Percentiles rank a stretch among this genome's conserved stretches.
phyloP scores from a whole-genome alignment of 2,113 vertebrate species.

The Muntiacus muntjak region DNA sequence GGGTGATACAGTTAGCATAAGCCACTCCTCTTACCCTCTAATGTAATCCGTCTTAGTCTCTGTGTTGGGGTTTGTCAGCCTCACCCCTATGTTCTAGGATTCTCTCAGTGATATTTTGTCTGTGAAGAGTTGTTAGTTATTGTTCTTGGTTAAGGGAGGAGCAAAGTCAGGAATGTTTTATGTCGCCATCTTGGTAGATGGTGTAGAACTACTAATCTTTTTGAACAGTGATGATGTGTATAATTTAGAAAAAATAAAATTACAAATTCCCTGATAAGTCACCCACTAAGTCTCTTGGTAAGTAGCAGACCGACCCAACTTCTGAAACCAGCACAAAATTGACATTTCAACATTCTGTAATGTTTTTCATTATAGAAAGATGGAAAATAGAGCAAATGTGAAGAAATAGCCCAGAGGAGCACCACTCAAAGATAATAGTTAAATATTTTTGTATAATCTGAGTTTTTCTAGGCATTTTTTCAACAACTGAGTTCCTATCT shows the following conservation, averaged over 20 bases:
- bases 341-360: conserved; percentile 18
- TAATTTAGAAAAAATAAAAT: not conserved
- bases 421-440: not conserved
- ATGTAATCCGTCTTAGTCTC: not conserved
- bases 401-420: not conserved
- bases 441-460: conserved; percentile 11
- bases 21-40: not conserved
- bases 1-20: not conserved
- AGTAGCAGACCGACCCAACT: not conserved
- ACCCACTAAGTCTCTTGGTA: not conserved
- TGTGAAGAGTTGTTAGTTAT: not conserved
- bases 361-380: not conserved
- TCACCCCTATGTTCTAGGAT: not conserved
- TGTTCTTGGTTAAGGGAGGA: not conserved
- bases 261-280: not conserved
- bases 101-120: not conserved
- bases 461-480: not conserved
- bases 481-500: not conserved
- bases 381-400: not conserved
- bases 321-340: conserved; percentile 12
- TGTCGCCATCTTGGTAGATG: not conserved
- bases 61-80: not conserved
- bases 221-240: not conserved
- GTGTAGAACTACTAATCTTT: not conserved
- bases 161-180: not conserved